These are phyloP conservation scores for Drosophila sp. DNA, from an alignment of 1,140 invertebrate genomes.

Conservation along the genomic window DNA sequence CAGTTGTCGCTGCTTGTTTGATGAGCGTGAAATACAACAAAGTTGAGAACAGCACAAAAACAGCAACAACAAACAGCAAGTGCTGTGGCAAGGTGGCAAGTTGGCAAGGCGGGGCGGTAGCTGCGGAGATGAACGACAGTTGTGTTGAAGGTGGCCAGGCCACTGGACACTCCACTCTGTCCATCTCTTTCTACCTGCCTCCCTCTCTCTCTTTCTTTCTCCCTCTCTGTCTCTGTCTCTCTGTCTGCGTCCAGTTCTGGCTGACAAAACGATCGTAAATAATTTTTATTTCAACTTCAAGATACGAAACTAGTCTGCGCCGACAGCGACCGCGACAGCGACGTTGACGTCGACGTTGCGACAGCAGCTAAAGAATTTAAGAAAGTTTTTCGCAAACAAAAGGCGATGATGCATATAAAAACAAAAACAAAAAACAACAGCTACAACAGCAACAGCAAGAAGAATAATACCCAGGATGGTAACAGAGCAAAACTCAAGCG, in stretches of 20 bases:
- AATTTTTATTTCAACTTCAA: conserved; percentile 82
- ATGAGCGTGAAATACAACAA: conserved; percentile 81
- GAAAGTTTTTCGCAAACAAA: conserved; percentile 82
- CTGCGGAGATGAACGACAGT: conserved; percentile 48
- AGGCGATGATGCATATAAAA: conserved; percentile 66
- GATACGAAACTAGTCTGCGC: conserved; percentile 76
- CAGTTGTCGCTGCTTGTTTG: conserved; percentile 75
- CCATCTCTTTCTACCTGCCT: not conserved
- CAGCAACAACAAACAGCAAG: conserved; percentile 52
- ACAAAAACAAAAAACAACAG: conserved; percentile 22
- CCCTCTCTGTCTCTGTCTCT: conserved; percentile 5
- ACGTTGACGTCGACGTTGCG: conserved; percentile 6
- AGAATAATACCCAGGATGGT: not conserved
- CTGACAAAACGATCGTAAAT: conserved; percentile 83
- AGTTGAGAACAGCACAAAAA: conserved; percentile 55
- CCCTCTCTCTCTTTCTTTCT: not conserved
- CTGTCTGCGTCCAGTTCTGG: conserved; percentile 65
- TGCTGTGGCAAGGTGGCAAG: conserved; percentile 40
- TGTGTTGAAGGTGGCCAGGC: conserved; percentile 57
- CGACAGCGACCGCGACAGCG: conserved; percentile 47
- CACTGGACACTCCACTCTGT: conserved; percentile 32
- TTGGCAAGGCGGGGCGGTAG: conserved; percentile 26
- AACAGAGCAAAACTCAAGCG: conserved; percentile 27
- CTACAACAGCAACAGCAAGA: conserved; percentile 19
- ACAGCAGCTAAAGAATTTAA: conserved; percentile 68